phyloP scores from a whole-genome alignment of 1,140 invertebrate species.

The Heliconius melpomene region DNA sequence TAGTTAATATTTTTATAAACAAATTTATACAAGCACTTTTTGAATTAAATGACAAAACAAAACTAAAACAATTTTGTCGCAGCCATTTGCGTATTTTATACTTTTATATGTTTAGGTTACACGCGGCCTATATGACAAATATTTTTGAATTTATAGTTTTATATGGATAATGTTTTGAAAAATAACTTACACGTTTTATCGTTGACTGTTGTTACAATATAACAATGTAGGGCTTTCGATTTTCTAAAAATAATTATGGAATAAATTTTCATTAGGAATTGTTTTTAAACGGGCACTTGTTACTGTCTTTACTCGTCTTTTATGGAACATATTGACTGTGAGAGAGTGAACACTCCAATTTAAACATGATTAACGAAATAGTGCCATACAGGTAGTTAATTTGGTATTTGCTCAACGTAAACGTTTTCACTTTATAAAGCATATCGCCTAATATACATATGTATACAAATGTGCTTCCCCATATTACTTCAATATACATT shows the following conservation, averaged over 20 bases:
- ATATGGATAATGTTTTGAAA: conserved; percentile 1
- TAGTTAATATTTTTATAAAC: conserved; percentile 4
- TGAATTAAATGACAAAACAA: background rate
- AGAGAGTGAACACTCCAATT: background rate
- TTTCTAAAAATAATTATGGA: background rate
- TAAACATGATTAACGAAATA: conserved; percentile 30
- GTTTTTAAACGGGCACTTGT: background rate
- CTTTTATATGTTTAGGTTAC: conserved; percentile 7
- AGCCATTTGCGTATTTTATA: conserved; percentile 1
- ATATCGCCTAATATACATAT: background rate
- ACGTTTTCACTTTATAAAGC: background rate
- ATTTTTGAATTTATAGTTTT: conserved; percentile 10
- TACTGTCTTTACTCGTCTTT: background rate
- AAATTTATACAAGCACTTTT: conserved; percentile 9
- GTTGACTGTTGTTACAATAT: background rate
- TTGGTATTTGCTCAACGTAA: conserved; percentile 37
- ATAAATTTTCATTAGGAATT: background rate
- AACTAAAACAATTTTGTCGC: background rate
- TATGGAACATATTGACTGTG: background rate
- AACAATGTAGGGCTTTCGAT: background rate
- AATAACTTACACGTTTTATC: background rate
- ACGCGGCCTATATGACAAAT: conserved; percentile 1
- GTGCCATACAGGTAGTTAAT: conserved; percentile 34
- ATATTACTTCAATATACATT: conserved; percentile 15
- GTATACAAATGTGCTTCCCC: conserved; percentile 28